phyloP scores from a whole-genome alignment of 2,888 invertebrate genomes.

The Ophion ventricosus region DNA sequence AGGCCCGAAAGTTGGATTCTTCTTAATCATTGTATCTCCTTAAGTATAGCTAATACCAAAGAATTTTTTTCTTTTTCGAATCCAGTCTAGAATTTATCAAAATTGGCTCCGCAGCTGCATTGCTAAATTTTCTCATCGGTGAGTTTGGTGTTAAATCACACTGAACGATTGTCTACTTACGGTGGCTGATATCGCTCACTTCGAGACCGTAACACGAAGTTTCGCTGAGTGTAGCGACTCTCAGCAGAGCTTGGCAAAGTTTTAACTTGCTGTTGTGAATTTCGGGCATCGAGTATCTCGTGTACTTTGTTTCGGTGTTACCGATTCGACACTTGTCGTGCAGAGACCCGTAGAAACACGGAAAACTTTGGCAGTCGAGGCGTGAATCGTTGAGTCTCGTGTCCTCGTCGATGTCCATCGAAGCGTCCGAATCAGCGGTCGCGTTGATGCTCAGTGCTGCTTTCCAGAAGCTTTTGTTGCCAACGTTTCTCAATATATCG shows the following conservation, averaged over 20 bases:
- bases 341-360: constrained; percentile 81
- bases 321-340: constrained; percentile 78
- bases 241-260: constrained; percentile 80
- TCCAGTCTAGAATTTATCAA: too few relatives aligned
- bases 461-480: constrained; percentile 82
- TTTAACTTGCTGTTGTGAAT: constrained; percentile 78
- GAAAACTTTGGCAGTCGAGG: constrained; percentile 78
- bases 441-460: constrained; percentile 77
- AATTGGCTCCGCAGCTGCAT: too few relatives aligned
- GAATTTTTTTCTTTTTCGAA: too few relatives aligned
- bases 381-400: constrained; percentile 63
- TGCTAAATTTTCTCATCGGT: too few relatives aligned
- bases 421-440: constrained; percentile 65
- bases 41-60: too few relatives aligned
- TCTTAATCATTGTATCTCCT: too few relatives aligned
- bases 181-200: constrained; percentile 79
- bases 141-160: neutral
- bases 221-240: constrained; percentile 81
- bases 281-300: constrained; percentile 80
- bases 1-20: too few relatives aligned
- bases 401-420: constrained; percentile 65
- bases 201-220: constrained; percentile 79
- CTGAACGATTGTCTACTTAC: constrained; percentile 71
- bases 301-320: constrained; percentile 79
- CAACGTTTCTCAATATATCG: constrained; percentile 80